Conservation (phyloP, 2,113 vertebrate species). For the Mobula hypostoma region DNA sequence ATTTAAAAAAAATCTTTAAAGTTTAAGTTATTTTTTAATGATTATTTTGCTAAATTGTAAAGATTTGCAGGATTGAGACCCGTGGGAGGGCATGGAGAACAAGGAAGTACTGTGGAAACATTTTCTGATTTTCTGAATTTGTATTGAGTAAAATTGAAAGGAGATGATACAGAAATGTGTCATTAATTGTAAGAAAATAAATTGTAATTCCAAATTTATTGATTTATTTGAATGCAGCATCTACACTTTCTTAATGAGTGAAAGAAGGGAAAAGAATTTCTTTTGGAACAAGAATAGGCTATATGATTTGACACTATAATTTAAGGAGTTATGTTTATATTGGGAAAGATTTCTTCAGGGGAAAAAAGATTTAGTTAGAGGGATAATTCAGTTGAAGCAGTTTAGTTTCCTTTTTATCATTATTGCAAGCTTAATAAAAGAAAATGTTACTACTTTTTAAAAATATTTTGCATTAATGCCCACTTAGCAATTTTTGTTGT, state of each 20-base stretch:
- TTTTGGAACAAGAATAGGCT: neutral
- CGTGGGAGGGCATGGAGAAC: neutral
- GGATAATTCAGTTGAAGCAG: neutral
- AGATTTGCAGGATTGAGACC: neutral
- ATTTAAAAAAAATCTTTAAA: conserved; percentile 4
- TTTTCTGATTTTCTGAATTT: neutral
- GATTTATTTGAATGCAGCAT: neutral
- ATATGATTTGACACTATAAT: neutral
- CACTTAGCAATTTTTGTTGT: neutral
- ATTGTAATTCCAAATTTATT: neutral
- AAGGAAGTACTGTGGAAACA: neutral
- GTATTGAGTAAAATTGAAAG: neutral
- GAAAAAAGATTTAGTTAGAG: neutral
- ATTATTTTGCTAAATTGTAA: neutral
- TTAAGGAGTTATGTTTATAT: neutral
- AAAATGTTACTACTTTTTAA: neutral
- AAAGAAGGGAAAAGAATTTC: neutral
- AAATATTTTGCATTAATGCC: neutral
- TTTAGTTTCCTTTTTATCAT: neutral
- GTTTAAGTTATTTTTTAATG: neutral
- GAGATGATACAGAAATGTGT: neutral
- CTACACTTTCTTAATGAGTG: neutral
- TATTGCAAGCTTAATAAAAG: neutral
- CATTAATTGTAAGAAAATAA: neutral
- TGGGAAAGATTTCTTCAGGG: neutral